Evolutionary conservation across 1,140 invertebrate genomes (phyloP), one percentile per base, ranked within the genome.

Genomic region (Drosophila nigromelanica): DNA sequence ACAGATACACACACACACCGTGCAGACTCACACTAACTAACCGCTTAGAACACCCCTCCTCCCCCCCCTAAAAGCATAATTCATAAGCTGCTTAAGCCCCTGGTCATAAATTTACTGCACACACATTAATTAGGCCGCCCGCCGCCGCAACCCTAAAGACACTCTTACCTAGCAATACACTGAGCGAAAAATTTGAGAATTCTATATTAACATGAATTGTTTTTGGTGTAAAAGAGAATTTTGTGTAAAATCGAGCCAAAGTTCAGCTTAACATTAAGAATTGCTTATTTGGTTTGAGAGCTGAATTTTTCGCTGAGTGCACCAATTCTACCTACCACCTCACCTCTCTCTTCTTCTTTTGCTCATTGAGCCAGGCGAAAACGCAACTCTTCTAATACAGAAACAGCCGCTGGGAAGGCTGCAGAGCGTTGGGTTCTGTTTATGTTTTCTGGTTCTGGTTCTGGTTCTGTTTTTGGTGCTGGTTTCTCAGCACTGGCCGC

Each of bases 81-180:
- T 86, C 82, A 86, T 86, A 86, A 82, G 75, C 83, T 86, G 73
- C 77, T 86, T 89, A 89, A 86, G 83, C 82, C 79, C 43, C 64
- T 60, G 64, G 81, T 64, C 81, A 86, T 86, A 86, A 86, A 86
- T 86, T 82, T 58, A 70, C 68, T 71, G 72, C 75, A 66, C 66
- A 62, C 82, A 85, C 82, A 86, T 87, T 86, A 86, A 86, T 86
- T 87, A 86, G 78, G 80, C 71, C 63, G 21, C 40, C 71, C 63
- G 21, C 33, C 15, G 47, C 61, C 62, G 66, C 63, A 73, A 54
- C 48, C 70, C 82, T 21, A 66, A 87, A 74, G 76, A 60, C 68
- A 63, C 56, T 51, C 37, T 27, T 24, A 55, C 30, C 55, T 37
- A n/a, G 14, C 42, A 6, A 47, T 11, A n/a, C 56, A 14, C 14